Conservation (phyloP, 2,888 invertebrate species). For the Perithous albicinctus region DNA sequence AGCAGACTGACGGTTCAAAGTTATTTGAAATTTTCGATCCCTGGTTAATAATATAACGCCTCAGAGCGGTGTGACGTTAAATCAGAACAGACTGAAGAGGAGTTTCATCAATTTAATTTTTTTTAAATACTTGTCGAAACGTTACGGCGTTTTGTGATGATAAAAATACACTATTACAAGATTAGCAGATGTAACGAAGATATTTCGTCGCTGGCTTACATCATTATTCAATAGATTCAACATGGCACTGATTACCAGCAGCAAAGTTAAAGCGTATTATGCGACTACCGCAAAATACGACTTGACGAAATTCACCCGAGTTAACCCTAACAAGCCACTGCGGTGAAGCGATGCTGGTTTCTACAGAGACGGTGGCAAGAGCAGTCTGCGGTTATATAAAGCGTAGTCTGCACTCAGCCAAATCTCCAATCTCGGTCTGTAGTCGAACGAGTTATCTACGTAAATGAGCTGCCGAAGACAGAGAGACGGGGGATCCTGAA, state of each 20-base stretch:
- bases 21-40: too few species aligned
- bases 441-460: constrained; percentile 30
- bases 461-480: constrained; percentile 58
- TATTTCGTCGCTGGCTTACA: too few species aligned
- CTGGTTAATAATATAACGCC: too few species aligned
- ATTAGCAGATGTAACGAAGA: too few species aligned
- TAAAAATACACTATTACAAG: too few species aligned
- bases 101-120: too few species aligned
- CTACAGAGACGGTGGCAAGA: background rate
- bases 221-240: background rate
- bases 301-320: background rate
- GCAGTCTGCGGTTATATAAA: background rate
- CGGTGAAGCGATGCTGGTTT: background rate
- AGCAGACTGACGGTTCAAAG: too few species aligned
- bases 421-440: constrained; percentile 32
- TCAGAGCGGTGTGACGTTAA: too few species aligned
- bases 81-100: too few species aligned
- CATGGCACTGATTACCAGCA: background rate
- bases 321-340: background rate
- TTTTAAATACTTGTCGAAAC: too few species aligned
- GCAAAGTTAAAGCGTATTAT: background rate
- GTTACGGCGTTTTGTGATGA: too few species aligned
- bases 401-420: background rate
- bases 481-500: constrained; percentile 10
- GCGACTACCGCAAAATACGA: background rate